Evolutionary conservation across 2,888 invertebrate species (phyloP).

Genomic region (Patella pellucida): DNA sequence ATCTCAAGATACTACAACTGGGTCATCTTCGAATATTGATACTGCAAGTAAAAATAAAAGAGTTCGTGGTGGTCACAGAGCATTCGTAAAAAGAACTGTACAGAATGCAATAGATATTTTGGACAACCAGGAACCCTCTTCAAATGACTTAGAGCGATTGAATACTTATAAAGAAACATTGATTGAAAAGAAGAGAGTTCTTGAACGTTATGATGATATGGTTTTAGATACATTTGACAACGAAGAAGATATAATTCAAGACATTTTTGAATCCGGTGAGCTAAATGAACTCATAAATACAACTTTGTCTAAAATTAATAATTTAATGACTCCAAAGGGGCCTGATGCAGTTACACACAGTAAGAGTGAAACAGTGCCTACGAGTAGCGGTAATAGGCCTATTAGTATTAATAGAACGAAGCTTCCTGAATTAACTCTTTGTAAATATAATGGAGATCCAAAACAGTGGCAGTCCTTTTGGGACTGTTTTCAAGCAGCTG

Average conservation of each 20-base stretch:
- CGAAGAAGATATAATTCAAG: not conserved
- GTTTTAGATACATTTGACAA: not conserved
- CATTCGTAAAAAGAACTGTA: not conserved
- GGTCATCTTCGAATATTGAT: not conserved
- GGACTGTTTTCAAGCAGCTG: conserved; percentile 5
- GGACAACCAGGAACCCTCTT: not conserved
- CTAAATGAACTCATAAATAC: not conserved
- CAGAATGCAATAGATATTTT: not conserved
- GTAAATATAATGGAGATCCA: not conserved
- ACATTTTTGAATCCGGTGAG: not conserved
- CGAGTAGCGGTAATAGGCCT: not conserved
- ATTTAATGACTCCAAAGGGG: too few relatives aligned
- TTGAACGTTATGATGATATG: not conserved
- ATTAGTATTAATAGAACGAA: too few relatives aligned
- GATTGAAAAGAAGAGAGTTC: not conserved
- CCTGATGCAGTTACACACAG: too few relatives aligned
- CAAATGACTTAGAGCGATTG: not conserved
- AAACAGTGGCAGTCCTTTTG: conserved; percentile 1
- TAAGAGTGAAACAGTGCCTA: too few relatives aligned
- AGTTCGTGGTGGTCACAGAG: not conserved
- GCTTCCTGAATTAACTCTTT: not conserved
- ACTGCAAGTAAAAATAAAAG: not conserved
- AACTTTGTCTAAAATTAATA: too few relatives aligned
- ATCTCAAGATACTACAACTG: too few relatives aligned
- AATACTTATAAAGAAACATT: not conserved